Percentiles rank a stretch among this genome's conserved stretches.
Conservation (phyloP, 2,113 vertebrate genomes). For the Sphaerodactylus townsendi region DNA sequence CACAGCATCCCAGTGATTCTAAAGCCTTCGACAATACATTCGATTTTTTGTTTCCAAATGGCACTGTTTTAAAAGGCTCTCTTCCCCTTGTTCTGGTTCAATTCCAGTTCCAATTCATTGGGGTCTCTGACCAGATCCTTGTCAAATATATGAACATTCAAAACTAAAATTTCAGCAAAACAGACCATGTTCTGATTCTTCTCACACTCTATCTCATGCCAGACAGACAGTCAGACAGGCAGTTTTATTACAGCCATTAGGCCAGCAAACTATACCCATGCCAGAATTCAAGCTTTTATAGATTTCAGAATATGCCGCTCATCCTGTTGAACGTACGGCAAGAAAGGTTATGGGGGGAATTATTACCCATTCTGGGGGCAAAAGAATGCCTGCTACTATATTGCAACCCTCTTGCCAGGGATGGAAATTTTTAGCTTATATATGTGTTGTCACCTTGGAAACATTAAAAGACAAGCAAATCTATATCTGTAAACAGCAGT, state of each 20-base stretch:
- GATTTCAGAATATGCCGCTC: background rate
- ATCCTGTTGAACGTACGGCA: background rate
- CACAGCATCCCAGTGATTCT: too few relatives aligned
- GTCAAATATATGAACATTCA: too few relatives aligned
- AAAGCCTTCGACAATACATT: too few relatives aligned
- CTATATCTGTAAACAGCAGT: conserved; percentile 4
- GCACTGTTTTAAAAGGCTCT: background rate
- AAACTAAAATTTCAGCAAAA: too few relatives aligned
- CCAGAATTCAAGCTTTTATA: background rate
- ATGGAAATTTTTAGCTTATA: conserved; percentile 1
- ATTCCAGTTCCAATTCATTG: too few relatives aligned
- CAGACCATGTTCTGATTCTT: too few relatives aligned
- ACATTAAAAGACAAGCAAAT: background rate
- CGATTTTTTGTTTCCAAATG: too few relatives aligned
- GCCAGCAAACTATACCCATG: too few relatives aligned
- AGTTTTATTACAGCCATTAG: too few relatives aligned
- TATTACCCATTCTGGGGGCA: background rate
- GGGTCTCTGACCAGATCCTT: too few relatives aligned
- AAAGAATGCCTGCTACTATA: background rate
- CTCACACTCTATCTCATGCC: background rate
- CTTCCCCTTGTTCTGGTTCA: too few relatives aligned
- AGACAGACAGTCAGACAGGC: too few relatives aligned
- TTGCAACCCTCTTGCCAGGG: background rate
- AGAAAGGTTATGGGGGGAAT: background rate
- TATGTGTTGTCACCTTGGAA: conserved; percentile 23